A percentile compares a stretch with the other conserved stretches of the same genome.
phyloP scores from a whole-genome alignment of 2,888 invertebrate species.

The Habrosyne pyritoides region DNA sequence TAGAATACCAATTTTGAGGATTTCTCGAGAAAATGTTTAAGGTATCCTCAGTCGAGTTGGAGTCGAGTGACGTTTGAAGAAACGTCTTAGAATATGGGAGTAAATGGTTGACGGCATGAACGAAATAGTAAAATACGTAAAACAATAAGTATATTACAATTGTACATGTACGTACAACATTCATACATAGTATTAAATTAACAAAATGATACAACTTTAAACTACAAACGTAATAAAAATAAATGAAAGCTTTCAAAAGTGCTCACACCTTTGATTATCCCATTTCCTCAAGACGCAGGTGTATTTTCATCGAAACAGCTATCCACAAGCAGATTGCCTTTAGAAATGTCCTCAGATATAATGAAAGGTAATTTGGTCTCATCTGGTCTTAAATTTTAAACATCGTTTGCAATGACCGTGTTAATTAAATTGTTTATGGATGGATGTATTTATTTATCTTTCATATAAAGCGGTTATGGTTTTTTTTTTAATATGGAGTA shows the following conservation, averaged over 20 bases:
- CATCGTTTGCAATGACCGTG: constrained; percentile 16
- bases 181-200: constrained; percentile 14
- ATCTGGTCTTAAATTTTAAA: constrained; percentile 41
- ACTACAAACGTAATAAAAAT: constrained; percentile 5
- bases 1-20: too few species aligned
- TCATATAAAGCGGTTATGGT: too few species aligned
- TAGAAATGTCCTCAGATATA: constrained; percentile 42
- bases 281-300: constrained; percentile 23
- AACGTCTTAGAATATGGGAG: too few species aligned
- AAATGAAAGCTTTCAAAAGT: background rate
- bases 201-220: background rate
- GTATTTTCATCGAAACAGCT: constrained; percentile 13
- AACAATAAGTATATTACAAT: too few species aligned
- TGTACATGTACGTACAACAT: too few species aligned
- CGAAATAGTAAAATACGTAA: too few species aligned
- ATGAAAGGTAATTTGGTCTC: constrained; percentile 44
- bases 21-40: too few species aligned
- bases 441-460: too few species aligned
- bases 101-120: too few species aligned
- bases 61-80: too few species aligned
- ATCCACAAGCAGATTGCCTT: constrained; percentile 29
- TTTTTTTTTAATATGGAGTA: too few species aligned
- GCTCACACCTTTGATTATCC: constrained; percentile 17
- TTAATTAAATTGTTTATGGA: constrained; percentile 24
- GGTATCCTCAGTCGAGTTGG: too few species aligned